Percentiles rank a stretch among this genome's conserved stretches.
phyloP scores from a whole-genome alignment of 1,140 invertebrate genomes.

The Chironomus tepperi region DNA sequence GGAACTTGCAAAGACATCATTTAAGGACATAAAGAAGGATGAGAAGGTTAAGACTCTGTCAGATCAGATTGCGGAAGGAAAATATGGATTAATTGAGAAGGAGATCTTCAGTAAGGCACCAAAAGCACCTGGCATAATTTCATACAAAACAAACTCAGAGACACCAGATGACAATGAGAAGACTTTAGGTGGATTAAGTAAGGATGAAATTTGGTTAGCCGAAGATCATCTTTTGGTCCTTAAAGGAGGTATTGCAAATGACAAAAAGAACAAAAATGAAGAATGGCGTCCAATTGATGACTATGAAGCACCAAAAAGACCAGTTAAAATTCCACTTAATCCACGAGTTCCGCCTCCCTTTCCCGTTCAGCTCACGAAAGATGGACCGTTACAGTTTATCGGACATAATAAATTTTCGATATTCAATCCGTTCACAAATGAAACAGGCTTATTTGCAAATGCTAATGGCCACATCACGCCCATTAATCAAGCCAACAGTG shows the following conservation, averaged over 20 bases:
- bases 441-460: conserved; percentile 30
- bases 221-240: conserved; percentile 79
- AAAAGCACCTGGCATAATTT: conserved; percentile 68
- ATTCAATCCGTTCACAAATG: conserved; percentile 33
- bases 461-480: conserved; percentile 29
- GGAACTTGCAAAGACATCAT: conserved; percentile 41
- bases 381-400: conserved; percentile 53
- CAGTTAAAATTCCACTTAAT: conserved; percentile 64
- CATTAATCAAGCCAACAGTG: conserved; percentile 28
- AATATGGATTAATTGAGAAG: conserved; percentile 79
- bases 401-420: conserved; percentile 40
- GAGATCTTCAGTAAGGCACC: conserved; percentile 61
- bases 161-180: conserved; percentile 66
- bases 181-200: conserved; percentile 68
- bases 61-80: conserved; percentile 78
- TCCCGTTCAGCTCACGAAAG: conserved; percentile 72
- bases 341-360: conserved; percentile 78
- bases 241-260: conserved; percentile 54
- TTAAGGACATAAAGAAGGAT: conserved; percentile 48
- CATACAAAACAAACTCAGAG: conserved; percentile 66
- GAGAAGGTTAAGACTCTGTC: conserved; percentile 73
- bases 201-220: conserved; percentile 80
- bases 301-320: conserved; percentile 66
- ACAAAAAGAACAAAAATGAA: conserved; percentile 40
- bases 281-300: conserved; percentile 74